Evolutionary conservation across 2,888 invertebrate species (phyloP), one percentile per base, ranked within the genome.

Genomic region (Calameuta pallipes): DNA sequence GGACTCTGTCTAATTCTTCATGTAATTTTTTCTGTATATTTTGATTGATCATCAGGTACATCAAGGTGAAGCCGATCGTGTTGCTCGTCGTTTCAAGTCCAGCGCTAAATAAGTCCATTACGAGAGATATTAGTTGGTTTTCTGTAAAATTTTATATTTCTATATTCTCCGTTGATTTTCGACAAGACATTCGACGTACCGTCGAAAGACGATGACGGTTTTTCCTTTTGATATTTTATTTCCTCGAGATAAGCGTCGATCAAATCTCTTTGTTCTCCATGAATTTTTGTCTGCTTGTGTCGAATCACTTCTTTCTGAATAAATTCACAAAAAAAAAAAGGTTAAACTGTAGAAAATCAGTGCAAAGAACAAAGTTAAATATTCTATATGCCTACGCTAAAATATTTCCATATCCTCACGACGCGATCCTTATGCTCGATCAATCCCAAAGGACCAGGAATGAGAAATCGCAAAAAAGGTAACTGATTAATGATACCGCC

Each of bases 401-500:
- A 92, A 82, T 94, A 94, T 73, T 91, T 88, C 83, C 93, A 93
- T 85, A 94, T 92, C 82, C 93, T 92, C 33, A 90, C 83, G 80
- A 94, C 92, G 73, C 94, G 92, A n/a, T 92, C 90, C 15, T 90
- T 88, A 33, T 94, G 92, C 13, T 93, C 88, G 0, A 92, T 91
- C 87, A 94, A 96, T 0, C 95, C 95, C 75, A 93, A 94, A 41
- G 92, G 86, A 74, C 93, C 92, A 0, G 96, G 96, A 9, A 94
- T 93, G 33, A 96, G 83, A 85, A 93, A 93, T 81, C 96, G 92
- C 76, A 95, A 89, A 91, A 95, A 94, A 0, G 96, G 96, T 84
- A 95, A 92, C 83, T 94, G 94, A 88, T 95, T 95, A 33, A 96
- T 89, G 82, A 95, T 89, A 0, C 95, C 95, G 13, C 96, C 96